Evolutionary conservation across 2,888 invertebrate species (phyloP), one percentile per base, ranked within the genome.

Genomic region (Furcula furcula): DNA sequence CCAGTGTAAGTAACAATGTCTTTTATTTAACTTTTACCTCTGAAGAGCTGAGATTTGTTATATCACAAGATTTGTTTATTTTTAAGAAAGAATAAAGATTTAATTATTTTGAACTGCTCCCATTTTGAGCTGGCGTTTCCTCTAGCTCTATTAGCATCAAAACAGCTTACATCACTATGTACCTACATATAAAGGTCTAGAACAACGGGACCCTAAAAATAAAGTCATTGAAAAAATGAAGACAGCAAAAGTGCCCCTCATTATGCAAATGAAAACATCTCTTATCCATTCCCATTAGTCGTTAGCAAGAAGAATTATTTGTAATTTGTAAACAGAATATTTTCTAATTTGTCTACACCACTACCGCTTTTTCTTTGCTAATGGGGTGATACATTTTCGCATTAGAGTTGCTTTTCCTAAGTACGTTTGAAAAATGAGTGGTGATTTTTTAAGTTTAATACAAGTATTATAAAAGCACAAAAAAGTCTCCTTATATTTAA

Each of bases 191-290:
- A n/a, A n/a, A n/a, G n/a, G n/a, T n/a, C n/a, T 7, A 27, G 15
- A 4, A 9, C n/a, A 15, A 14, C 12, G 6, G 26, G 14, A 26
- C 26, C 26, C 26, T 26, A 14, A 26, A 26, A 25, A 38, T 29
- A 40, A 36, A 40, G 30, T 46, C 41, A 44, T 48, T 64, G 66
- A 61, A 72, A 77, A 76, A 77, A 74, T 70, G 63, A 76, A 73
- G 64, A 72, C 61, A 55, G 46, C 60, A 58, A 66, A 73, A 77
- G 66, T 69, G 61, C 53, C 64, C 44, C 66, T 76, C 78, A 72
- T 81, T 82, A 81, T 79, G 78, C 64, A 80, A 82, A 82, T 81
- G 73, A 75, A 67, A 72, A 72, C 69, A 73, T 79, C 68, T 76
- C 76, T 76, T 80, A 79, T 81, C 72, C 68, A 62, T 67, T 59